Evolutionary conservation across 2,113 vertebrate species (phyloP).

Genomic region (Bathybates hornii): DNA sequence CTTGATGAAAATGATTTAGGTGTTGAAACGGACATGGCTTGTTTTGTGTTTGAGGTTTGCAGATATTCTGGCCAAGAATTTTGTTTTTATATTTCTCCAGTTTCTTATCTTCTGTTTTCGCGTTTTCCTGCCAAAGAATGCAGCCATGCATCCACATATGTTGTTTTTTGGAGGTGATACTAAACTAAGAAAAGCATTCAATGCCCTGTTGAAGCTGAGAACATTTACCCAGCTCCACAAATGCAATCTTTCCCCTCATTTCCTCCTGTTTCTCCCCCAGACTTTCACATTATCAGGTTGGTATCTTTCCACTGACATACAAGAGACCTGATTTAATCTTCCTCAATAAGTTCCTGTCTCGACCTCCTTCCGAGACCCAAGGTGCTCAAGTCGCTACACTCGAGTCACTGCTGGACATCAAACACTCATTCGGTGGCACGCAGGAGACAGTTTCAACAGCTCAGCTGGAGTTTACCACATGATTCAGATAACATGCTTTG

Average conservation of each 20-base stretch:
- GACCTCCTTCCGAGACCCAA: not conserved
- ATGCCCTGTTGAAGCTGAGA: not conserved
- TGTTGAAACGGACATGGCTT: conserved; percentile 8
- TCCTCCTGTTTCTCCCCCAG: not conserved
- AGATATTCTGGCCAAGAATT: conserved; percentile 15
- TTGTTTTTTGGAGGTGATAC: conserved; percentile 1
- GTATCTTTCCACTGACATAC: not conserved
- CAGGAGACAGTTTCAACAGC: not conserved
- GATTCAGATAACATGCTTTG: not conserved
- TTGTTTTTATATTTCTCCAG: conserved; percentile 25
- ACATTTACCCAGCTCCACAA: not conserved
- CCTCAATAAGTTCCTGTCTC: not conserved
- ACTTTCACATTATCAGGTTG: conserved; percentile 1
- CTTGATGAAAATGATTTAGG: not conserved
- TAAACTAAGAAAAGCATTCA: conserved; percentile 3
- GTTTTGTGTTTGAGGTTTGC: conserved; percentile 5
- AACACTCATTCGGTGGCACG: not conserved
- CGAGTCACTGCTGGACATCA: not conserved
- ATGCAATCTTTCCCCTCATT: not conserved
- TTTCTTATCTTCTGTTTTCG: conserved; percentile 29
- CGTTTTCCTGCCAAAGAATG: conserved; percentile 30
- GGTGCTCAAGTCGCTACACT: not conserved
- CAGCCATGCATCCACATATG: conserved; percentile 21
- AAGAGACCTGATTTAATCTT: conserved; percentile 15
- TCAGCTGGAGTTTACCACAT: not conserved